These are phyloP conservation scores for Adelosebastes latens DNA, from an alignment of 2,797 vertebrate genomes.

Conservation along the genomic window DNA sequence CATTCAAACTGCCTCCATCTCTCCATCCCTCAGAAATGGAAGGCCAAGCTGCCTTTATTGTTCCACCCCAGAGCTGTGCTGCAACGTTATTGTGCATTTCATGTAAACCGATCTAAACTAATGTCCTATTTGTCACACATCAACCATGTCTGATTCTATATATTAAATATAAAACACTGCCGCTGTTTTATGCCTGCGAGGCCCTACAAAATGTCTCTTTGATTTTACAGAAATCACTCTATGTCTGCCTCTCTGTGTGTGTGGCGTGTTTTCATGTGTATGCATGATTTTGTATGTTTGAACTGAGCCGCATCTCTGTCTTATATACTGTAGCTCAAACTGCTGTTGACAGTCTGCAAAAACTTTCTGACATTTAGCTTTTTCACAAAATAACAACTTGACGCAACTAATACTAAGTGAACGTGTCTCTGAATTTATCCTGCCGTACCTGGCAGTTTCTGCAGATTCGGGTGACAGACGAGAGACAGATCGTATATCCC, in stretches of 20 bases:
- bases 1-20: background rate
- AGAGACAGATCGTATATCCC: constrained; percentile 18
- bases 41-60: constrained; percentile 11
- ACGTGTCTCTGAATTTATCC: constrained; percentile 24
- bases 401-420: constrained; percentile 39
- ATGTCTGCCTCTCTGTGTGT: background rate
- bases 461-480: constrained; percentile 28
- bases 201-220: constrained; percentile 57
- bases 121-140: constrained; percentile 59
- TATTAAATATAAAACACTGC: constrained; percentile 48
- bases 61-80: constrained; percentile 36
- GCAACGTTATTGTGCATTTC: constrained; percentile 37
- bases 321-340: constrained; percentile 42
- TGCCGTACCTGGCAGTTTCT: constrained; percentile 3
- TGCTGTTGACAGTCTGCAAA: constrained; percentile 47
- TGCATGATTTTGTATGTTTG: constrained; percentile 13
- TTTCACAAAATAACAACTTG: constrained; percentile 32
- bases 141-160: constrained; percentile 57
- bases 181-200: constrained; percentile 49
- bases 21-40: background rate
- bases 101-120: constrained; percentile 50
- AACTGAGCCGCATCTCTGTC: constrained; percentile 32
- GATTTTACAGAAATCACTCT: constrained; percentile 63
- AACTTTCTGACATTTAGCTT: constrained; percentile 61
- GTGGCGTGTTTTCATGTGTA: background rate